These are phyloP conservation scores for Nemopilema nomurai DNA, from an alignment of 30 jellyfish, hydroid and myxozoan species.

Conservation along the genomic window DNA sequence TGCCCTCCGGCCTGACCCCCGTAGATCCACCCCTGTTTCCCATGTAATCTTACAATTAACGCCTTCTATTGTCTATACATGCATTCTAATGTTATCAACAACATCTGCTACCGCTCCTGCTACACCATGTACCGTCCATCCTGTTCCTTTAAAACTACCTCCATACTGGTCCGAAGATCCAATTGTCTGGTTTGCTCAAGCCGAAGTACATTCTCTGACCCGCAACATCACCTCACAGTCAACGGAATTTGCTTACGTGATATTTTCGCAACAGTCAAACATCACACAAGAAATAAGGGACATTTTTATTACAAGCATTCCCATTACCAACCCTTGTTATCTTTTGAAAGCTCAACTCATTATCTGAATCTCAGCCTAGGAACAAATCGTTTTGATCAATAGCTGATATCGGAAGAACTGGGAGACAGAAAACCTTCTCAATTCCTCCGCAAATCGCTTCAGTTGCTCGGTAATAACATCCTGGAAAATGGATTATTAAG, in stretches of 20 bases:
- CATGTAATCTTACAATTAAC: too few species aligned
- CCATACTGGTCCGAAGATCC: slow-evolving; percentile 46
- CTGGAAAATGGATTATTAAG: slow-evolving; percentile 15
- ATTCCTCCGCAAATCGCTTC: slow-evolving; percentile 3
- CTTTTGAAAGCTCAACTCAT: not conserved
- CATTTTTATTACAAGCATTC: not conserved
- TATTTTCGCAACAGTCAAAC: not conserved
- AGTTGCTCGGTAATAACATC: slow-evolving; percentile 6
- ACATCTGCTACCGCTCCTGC: not conserved
- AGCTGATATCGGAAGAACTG: slow-evolving; percentile 22
- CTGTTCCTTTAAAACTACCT: slow-evolving; percentile 8
- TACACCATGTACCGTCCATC: not conserved
- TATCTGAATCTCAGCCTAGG: slow-evolving; percentile 16
- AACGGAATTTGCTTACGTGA: slow-evolving; percentile 2
- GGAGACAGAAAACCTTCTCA: slow-evolving; percentile 28
- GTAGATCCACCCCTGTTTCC: too few species aligned
- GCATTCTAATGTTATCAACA: too few species aligned
- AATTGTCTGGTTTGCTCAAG: slow-evolving; percentile 21
- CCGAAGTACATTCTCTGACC: slow-evolving; percentile 16
- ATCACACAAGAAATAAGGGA: slow-evolving; percentile 21
- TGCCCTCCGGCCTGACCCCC: too few species aligned
- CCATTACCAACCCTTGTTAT: not conserved
- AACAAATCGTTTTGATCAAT: slow-evolving; percentile 11
- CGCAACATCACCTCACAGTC: slow-evolving; percentile 15
- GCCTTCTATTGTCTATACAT: too few species aligned